phyloP scores from a whole-genome alignment of 2,797 vertebrate genomes.

The Sebastes taczanowskii region DNA sequence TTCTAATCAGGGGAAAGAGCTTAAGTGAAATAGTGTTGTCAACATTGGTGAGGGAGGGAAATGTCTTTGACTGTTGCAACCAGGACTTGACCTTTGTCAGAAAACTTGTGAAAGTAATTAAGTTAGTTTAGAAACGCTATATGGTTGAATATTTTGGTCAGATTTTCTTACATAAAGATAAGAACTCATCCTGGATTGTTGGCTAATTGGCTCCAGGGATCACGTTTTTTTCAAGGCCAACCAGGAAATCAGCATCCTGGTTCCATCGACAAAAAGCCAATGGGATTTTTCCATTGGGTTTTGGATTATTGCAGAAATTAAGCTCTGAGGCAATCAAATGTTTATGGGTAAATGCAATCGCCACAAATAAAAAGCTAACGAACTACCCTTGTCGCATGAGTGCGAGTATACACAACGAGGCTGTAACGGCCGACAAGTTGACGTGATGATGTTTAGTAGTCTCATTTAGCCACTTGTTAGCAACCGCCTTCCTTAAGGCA shows the following conservation, averaged over 20 bases:
- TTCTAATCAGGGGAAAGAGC: conserved; percentile 72
- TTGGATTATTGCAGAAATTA: neutral
- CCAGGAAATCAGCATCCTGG: neutral
- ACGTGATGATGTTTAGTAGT: no score
- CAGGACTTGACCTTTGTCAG: conserved; percentile 47
- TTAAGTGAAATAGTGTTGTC: conserved; percentile 68
- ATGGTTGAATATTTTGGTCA: neutral
- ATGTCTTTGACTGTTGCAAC: conserved; percentile 42
- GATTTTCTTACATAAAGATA: neutral
- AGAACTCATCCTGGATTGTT: neutral
- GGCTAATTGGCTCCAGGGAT: neutral
- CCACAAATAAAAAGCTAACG: no score
- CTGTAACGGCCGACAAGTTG: no score
- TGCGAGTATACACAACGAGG: no score
- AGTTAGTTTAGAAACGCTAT: neutral
- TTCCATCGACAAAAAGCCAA: neutral
- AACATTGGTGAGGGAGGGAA: conserved; percentile 19
- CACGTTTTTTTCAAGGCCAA: neutral
- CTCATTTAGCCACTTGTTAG: no score
- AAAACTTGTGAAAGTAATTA: conserved; percentile 50
- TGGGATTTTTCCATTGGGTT: neutral
- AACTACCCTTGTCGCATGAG: no score
- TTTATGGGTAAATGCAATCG: neutral
- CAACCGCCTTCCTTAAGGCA: no score
- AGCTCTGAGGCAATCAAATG: neutral